Conservation (phyloP, 2,113 vertebrate genomes). For the Coracopsis vasa region DNA sequence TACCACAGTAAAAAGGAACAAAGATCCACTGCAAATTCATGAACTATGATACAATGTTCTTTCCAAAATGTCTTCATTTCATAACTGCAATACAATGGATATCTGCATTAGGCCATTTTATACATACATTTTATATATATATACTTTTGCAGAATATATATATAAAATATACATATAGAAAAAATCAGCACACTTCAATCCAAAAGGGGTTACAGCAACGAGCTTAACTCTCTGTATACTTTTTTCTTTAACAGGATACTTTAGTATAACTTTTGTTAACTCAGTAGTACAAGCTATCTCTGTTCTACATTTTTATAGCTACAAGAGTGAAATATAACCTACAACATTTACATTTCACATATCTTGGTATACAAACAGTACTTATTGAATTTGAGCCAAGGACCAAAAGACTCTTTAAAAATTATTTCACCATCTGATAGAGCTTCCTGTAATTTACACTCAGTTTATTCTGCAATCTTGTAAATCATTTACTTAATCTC, state of each 20-base stretch:
- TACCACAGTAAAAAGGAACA: slow-evolving; percentile 91
- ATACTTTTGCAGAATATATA: slow-evolving; percentile 41
- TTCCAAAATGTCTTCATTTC: slow-evolving; percentile 78
- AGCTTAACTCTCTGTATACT: slow-evolving; percentile 81
- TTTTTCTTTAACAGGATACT: slow-evolving; percentile 79
- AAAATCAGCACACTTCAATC: slow-evolving; percentile 80
- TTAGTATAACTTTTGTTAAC: slow-evolving; percentile 86
- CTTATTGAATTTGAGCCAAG: slow-evolving; percentile 78
- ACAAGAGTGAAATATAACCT: slow-evolving; percentile 88
- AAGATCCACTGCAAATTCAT: slow-evolving; percentile 87
- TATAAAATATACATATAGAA: slow-evolving; percentile 61
- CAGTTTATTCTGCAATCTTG: slow-evolving; percentile 63
- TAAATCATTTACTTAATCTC: slow-evolving; percentile 65
- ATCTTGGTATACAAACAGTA: slow-evolving; percentile 84
- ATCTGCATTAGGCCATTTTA: slow-evolving; percentile 80
- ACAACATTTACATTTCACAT: slow-evolving; percentile 89
- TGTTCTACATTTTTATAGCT: slow-evolving; percentile 87
- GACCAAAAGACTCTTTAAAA: slow-evolving; percentile 74
- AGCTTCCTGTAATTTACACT: slow-evolving; percentile 75
- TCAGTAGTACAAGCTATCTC: slow-evolving; percentile 91
- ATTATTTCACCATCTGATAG: slow-evolving; percentile 72
- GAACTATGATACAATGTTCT: slow-evolving; percentile 88
- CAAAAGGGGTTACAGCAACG: slow-evolving; percentile 86
- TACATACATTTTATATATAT: slow-evolving; percentile 65
- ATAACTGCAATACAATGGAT: slow-evolving; percentile 81